A percentile compares a stretch with the other conserved stretches of the same genome.
These are phyloP conservation scores for Pitta sordida DNA, from an alignment of 2,113 vertebrate species.

Conservation along the genomic window DNA sequence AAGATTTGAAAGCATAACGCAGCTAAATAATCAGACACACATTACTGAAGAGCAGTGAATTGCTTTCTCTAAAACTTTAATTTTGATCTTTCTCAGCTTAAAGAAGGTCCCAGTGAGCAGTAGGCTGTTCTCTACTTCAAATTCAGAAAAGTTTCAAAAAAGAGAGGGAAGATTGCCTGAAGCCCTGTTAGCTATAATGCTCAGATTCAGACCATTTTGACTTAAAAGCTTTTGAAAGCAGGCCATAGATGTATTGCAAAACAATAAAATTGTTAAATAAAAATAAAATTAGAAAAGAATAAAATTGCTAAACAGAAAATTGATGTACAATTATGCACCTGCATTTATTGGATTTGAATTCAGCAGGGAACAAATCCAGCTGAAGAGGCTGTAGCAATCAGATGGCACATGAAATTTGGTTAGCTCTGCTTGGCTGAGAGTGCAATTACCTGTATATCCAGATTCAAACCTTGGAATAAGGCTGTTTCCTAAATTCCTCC, in stretches of 20 bases:
- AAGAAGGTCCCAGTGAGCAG: not conserved
- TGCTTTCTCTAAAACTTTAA: not conserved
- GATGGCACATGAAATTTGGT: slow-evolving; percentile 22
- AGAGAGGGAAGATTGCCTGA: not conserved
- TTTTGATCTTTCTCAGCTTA: not conserved
- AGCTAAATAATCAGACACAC: not conserved
- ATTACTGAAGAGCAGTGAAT: not conserved
- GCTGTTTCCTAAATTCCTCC: not conserved
- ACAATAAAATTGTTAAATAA: too few species aligned
- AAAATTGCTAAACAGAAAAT: slow-evolving; percentile 5
- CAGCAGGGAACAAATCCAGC: not conserved
- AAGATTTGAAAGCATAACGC: not conserved
- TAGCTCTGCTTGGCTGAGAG: not conserved
- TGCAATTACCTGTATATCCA: not conserved
- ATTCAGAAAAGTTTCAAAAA: not conserved
- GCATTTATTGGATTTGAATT: slow-evolving; percentile 31
- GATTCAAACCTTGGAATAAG: not conserved
- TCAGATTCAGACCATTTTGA: not conserved
- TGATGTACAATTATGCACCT: slow-evolving; percentile 27
- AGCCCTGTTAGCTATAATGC: not conserved
- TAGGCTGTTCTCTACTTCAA: not conserved
- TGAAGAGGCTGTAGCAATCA: slow-evolving; percentile 37
- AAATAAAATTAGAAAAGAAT: too few species aligned
- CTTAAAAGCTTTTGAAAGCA: not conserved
- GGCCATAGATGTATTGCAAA: not conserved